phyloP scores from a whole-genome alignment of 1,140 invertebrate genomes.

The Scylla paramamosain region DNA sequence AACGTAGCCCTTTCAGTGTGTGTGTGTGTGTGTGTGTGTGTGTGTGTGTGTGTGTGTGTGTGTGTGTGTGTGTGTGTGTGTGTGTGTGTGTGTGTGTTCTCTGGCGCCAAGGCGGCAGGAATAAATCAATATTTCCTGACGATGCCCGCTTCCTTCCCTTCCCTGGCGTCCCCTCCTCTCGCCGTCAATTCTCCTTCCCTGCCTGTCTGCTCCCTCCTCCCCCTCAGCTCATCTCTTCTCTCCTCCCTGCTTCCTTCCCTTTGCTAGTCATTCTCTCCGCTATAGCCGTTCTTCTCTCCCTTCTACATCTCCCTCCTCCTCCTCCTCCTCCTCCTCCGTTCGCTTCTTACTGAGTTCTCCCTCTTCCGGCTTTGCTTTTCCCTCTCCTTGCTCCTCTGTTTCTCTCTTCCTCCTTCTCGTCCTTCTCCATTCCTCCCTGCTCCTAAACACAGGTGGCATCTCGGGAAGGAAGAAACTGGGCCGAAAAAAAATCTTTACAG shows the following conservation, averaged over 20 bases:
- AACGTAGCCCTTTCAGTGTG: too few species aligned
- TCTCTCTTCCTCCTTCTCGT: background rate
- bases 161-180: background rate
- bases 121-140: conserved; percentile 22
- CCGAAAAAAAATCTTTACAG: background rate
- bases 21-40: background rate
- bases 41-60: background rate
- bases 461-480: background rate
- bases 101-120: background rate
- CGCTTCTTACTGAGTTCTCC: background rate
- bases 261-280: background rate
- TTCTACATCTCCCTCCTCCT: background rate
- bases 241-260: background rate
- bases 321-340: background rate
- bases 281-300: background rate
- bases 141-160: conserved; percentile 7
- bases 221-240: background rate
- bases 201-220: background rate
- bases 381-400: background rate
- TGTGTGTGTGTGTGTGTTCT: background rate
- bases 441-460: conserved; percentile 1
- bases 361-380: background rate
- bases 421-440: background rate
- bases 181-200: background rate
- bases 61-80: conserved; percentile 20